These are phyloP conservation scores for Cisticola juncidis DNA, from an alignment of 2,113 vertebrate genomes.

Conservation along the genomic window DNA sequence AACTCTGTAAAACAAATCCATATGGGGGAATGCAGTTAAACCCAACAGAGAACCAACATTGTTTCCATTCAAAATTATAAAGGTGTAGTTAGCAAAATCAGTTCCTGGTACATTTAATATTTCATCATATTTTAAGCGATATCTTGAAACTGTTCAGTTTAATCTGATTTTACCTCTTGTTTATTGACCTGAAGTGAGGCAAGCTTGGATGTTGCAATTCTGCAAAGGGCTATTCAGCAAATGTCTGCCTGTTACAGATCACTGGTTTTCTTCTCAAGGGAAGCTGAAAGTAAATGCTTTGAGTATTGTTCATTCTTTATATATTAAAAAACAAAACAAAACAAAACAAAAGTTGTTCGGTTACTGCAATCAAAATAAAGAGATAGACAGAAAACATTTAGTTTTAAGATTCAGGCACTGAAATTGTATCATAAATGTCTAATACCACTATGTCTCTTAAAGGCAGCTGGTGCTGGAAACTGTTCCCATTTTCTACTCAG, in stretches of 20 bases:
- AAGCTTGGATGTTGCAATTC: background rate
- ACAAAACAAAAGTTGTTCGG: background rate
- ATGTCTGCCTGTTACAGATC: background rate
- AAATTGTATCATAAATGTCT: background rate
- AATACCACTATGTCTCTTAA: background rate
- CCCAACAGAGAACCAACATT: background rate
- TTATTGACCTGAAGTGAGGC: background rate
- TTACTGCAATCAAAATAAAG: conserved; percentile 21
- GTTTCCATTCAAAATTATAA: background rate
- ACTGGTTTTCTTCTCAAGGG: background rate
- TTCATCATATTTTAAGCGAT: background rate
- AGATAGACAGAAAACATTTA: background rate
- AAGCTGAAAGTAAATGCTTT: background rate
- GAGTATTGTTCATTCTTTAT: conserved; percentile 11
- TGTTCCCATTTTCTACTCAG: background rate
- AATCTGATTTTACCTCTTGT: background rate
- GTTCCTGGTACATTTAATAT: background rate
- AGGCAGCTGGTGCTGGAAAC: background rate
- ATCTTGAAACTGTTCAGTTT: background rate
- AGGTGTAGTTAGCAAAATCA: background rate
- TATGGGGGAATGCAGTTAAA: background rate
- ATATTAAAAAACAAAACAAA: background rate
- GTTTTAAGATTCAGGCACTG: background rate
- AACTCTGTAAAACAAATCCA: background rate
- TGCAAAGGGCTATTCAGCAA: background rate